These are phyloP conservation scores for Neoitamus cyanurus DNA, from an alignment of 2,888 invertebrate species.

Conservation along the genomic window DNA sequence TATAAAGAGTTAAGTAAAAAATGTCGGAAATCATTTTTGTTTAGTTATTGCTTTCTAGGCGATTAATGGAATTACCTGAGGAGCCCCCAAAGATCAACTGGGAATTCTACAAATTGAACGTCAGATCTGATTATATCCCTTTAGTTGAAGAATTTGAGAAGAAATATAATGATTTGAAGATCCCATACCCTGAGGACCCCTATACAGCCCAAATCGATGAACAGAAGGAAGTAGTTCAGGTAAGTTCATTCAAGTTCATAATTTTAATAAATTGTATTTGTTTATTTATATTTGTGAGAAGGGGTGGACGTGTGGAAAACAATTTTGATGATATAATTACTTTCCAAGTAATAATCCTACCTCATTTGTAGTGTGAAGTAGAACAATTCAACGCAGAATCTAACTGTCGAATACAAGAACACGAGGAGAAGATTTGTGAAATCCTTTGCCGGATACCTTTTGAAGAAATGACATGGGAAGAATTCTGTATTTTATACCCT, in stretches of 20 bases:
- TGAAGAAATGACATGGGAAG: slow-evolving; percentile 89
- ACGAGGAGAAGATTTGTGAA: slow-evolving; percentile 71
- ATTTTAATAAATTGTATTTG: too few relatives aligned
- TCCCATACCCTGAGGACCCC: slow-evolving; percentile 78
- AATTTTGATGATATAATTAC: too few relatives aligned
- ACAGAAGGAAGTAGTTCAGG: slow-evolving; percentile 71
- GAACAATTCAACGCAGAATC: slow-evolving; percentile 57
- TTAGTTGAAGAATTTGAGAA: slow-evolving; percentile 88
- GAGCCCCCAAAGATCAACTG: slow-evolving; percentile 84
- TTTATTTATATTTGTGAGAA: too few relatives aligned
- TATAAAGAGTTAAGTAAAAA: slow-evolving; percentile 43
- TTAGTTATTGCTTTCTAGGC: slow-evolving; percentile 53
- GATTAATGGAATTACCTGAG: slow-evolving; percentile 69
- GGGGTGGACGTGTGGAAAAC: too few relatives aligned
- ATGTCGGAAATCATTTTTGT: not conserved
- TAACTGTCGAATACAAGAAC: slow-evolving; percentile 61
- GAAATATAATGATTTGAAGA: slow-evolving; percentile 76
- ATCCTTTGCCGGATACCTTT: slow-evolving; percentile 76
- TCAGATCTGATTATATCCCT: slow-evolving; percentile 74
- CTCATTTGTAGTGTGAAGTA: slow-evolving; percentile 49
- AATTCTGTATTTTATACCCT: slow-evolving; percentile 78
- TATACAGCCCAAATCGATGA: slow-evolving; percentile 69
- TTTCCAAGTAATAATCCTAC: not conserved
- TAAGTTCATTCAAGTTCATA: slow-evolving; percentile 52
- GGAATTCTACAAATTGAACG: slow-evolving; percentile 76